These are phyloP conservation scores for Adineta ricciae DNA, from an alignment of 2,888 invertebrate species.

Conservation along the genomic window DNA sequence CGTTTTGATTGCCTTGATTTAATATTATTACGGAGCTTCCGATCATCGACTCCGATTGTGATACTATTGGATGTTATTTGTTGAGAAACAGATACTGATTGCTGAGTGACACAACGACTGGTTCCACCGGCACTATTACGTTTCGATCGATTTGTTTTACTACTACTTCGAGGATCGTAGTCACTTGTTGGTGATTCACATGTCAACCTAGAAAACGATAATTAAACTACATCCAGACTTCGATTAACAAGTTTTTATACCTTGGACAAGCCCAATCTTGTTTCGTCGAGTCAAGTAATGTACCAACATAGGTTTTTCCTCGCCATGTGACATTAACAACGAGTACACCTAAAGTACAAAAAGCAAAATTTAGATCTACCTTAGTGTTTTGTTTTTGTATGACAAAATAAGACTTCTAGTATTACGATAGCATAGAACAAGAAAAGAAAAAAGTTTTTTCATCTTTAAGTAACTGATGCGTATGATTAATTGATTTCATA, in stretches of 20 bases:
- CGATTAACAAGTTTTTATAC: background rate
- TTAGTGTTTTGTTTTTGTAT: no score
- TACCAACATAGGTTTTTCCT: slow-evolving; percentile 94
- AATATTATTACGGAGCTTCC: slow-evolving; percentile 19
- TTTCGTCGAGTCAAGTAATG: slow-evolving; percentile 62
- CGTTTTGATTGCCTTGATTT: slow-evolving; percentile 11
- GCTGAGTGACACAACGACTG: background rate
- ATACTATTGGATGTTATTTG: background rate
- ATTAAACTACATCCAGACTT: no score
- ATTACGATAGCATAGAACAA: background rate
- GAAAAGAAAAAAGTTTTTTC: background rate
- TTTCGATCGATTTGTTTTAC: background rate
- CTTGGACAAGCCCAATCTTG: slow-evolving; percentile 30
- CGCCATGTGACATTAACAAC: slow-evolving; percentile 98
- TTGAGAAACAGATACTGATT: background rate
- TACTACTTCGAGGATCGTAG: slow-evolving; percentile 9
- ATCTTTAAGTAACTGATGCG: background rate
- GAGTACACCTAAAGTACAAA: slow-evolving; percentile 60
- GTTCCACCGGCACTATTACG: background rate
- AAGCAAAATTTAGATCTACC: background rate
- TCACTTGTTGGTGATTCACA: slow-evolving; percentile 21
- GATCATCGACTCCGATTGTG: background rate
- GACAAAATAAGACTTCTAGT: background rate
- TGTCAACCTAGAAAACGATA: no score
- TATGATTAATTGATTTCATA: background rate